Base-by-base conservation (phyloP, 2,797 vertebrate genomes). In the Odontamblyopus lacepedii region DNA sequence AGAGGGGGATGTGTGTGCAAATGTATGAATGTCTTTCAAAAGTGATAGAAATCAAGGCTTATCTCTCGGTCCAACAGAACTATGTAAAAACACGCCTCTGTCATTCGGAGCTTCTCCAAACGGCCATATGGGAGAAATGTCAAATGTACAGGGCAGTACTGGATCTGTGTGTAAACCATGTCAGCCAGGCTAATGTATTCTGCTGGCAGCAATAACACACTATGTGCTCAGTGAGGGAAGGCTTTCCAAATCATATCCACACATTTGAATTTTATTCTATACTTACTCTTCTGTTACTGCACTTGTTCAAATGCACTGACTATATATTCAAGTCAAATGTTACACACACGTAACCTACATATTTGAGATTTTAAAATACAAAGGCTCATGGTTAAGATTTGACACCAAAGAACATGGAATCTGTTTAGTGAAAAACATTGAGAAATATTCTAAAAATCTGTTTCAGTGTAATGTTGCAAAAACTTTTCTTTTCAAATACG, bases 31-130 rank as follows among this genome's bases (percentile, higher is more conserved):
- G 69, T 41, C 65, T 80, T 80, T 75, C 74, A 87, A 84, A 87
- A 85, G 83, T 88, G 85, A 88, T 80, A 78, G 76, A 83, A 85
- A 88, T 83, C 79, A 82, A 73, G 70, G 83, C 78, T 69, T 75
- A 77, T 79, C 76, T 69, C n/a, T 9, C 76, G 70, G 74, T 66
- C 74, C 78, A 83, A 83, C 75, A 81, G 78, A 86, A 85, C 78
- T 87, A 50, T 69, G 72, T 75, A 81, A 80, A 86, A 88, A 78
- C 76, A 86, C 76, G 76, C 78, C 83, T 76, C 76, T 88, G 88
- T 90, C 87, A 87, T 89, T 87, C 85, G 83, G 73, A 73, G 80
- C 80, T 83, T 74, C 80, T 85, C 70, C 75, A 85, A 84, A 82
- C 63, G 66, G 78, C 73, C 83, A 63, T 73, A 63, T 84, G 80